Percentiles rank a stretch among this genome's conserved stretches.
These are phyloP conservation scores for Microtus richardsoni DNA, from an alignment of 2,113 vertebrate species.

Conservation along the genomic window DNA sequence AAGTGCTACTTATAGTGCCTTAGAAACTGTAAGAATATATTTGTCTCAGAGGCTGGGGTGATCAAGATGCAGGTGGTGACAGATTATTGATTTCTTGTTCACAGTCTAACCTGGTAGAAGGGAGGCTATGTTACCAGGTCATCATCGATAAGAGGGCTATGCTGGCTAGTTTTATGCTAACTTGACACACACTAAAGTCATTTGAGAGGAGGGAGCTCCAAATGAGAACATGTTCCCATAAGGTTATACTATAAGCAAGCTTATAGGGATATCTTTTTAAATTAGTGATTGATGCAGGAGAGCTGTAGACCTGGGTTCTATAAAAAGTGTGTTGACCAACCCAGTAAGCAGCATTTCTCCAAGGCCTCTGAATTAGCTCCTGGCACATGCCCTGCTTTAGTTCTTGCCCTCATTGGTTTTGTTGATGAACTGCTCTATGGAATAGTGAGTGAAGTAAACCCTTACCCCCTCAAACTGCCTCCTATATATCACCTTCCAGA, in stretches of 20 bases:
- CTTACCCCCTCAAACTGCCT: background rate
- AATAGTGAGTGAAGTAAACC: background rate
- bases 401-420: background rate
- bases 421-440: too few species aligned
- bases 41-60: background rate
- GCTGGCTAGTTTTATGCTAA: background rate
- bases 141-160: background rate
- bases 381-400: background rate
- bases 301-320: background rate
- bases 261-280: background rate
- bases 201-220: background rate
- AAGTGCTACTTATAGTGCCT: background rate
- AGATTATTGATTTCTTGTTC: background rate
- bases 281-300: background rate
- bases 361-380: background rate
- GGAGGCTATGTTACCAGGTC: background rate
- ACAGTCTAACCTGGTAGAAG: background rate
- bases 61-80: background rate
- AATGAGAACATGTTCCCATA: background rate
- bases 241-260: too few species aligned
- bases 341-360: background rate
- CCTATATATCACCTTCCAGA: background rate
- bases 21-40: background rate
- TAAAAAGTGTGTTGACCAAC: background rate
- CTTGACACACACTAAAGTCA: background rate